Evolutionary conservation across 2,113 vertebrate genomes (phyloP).

Genomic region (Elanus axillaris): DNA sequence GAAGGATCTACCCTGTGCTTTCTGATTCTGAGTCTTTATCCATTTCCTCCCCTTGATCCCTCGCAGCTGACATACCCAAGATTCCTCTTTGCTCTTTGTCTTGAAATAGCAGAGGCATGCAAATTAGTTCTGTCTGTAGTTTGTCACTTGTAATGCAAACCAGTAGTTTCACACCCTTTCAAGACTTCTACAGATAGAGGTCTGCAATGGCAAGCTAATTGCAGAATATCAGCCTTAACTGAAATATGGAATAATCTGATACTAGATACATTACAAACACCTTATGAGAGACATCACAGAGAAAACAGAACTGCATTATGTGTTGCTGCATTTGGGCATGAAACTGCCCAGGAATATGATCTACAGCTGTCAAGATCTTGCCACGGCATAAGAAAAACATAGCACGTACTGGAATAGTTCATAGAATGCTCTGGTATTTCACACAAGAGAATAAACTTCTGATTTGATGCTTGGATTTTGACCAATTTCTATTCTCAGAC

Average conservation of each 20-base stretch:
- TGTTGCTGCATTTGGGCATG: background rate
- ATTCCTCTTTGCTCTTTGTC: background rate
- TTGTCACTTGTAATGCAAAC: background rate
- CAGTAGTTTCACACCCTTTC: background rate
- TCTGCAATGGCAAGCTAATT: background rate
- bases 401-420: too few species aligned
- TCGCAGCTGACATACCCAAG: background rate
- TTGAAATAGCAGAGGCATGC: background rate
- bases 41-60: background rate
- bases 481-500: too few species aligned
- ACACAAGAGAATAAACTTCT: background rate
- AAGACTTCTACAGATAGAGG: background rate
- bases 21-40: background rate
- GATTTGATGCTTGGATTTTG: background rate
- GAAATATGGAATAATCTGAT: background rate
- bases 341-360: background rate
- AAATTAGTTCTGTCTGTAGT: background rate
- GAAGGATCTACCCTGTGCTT: background rate
- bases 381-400: background rate
- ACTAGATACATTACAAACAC: background rate
- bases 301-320: accelerated
- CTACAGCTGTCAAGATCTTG: background rate
- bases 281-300: background rate
- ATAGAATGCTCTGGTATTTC: too few species aligned
- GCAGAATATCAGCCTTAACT: background rate